Evolutionary conservation across 2,888 invertebrate species (phyloP).

Genomic region (Eulithis testata): DNA sequence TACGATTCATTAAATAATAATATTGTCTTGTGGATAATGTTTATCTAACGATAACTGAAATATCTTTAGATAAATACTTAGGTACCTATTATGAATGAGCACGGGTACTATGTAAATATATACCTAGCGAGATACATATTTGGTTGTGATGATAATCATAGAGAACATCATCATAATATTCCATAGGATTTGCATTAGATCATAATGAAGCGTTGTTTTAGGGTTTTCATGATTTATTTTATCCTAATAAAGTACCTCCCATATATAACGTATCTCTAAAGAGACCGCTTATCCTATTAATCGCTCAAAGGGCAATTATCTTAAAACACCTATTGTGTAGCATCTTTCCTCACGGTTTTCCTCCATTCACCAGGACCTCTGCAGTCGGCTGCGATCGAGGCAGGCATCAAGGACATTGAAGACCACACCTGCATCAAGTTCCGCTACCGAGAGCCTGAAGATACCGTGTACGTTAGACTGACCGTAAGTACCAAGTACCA

Average conservation of each 20-base stretch:
- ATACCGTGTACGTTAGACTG: slow-evolving; percentile 61
- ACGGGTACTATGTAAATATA: not conserved
- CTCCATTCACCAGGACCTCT: slow-evolving; percentile 53
- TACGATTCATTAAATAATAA: slow-evolving; percentile 19
- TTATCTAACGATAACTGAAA: not conserved
- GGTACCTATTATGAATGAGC: not conserved
- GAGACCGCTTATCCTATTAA: too few relatives aligned
- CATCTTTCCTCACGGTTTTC: not conserved
- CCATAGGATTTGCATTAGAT: too few relatives aligned
- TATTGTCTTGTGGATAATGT: slow-evolving; percentile 1
- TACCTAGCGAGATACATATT: not conserved
- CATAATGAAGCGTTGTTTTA: too few relatives aligned
- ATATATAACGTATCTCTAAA: too few relatives aligned
- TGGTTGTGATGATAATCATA: too few relatives aligned
- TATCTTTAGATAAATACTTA: not conserved
- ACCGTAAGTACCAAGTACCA: slow-evolving; percentile 62
- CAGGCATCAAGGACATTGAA: slow-evolving; percentile 69
- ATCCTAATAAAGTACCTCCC: too few relatives aligned
- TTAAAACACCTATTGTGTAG: too few relatives aligned
- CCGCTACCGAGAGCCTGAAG: slow-evolving; percentile 64
- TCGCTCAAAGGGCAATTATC: too few relatives aligned
- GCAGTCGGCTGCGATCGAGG: slow-evolving; percentile 67
- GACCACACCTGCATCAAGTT: slow-evolving; percentile 69
- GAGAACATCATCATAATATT: too few relatives aligned
- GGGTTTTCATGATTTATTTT: too few relatives aligned